Percentiles rank a stretch among this genome's conserved stretches.
phyloP scores from a whole-genome alignment of 2,797 vertebrate species.

The Chrysocyon brachyurus region DNA sequence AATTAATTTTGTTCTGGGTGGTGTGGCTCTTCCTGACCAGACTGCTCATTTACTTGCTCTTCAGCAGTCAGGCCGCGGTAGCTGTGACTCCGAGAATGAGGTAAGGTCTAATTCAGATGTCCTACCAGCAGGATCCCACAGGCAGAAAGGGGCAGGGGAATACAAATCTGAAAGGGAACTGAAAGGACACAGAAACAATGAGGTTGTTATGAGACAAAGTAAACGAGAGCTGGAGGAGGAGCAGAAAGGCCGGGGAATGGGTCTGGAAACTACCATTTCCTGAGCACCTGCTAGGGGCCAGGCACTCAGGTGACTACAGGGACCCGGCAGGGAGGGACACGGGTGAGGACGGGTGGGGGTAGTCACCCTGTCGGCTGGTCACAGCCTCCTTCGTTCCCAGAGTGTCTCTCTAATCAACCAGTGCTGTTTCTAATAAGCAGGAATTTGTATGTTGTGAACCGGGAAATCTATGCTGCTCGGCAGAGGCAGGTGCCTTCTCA shows the following conservation, averaged over 20 bases:
- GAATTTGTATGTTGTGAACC: background rate
- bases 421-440: background rate
- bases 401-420: background rate
- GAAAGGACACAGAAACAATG: constrained; percentile 69
- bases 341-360: background rate
- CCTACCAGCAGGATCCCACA: constrained; percentile 58
- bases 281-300: background rate
- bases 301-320: accelerated
- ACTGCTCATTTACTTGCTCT: constrained; percentile 73
- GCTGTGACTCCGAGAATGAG: constrained; percentile 77
- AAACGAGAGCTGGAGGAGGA: constrained; percentile 54
- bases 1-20: background rate
- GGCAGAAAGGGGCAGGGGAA: constrained; percentile 68
- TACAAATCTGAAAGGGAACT: constrained; percentile 73
- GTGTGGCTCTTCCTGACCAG: background rate
- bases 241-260: constrained; percentile 3
- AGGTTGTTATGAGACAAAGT: constrained; percentile 61
- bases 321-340: background rate
- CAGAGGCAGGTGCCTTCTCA: background rate
- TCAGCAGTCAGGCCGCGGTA: constrained; percentile 47
- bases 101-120: constrained; percentile 82
- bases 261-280: background rate
- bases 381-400: background rate
- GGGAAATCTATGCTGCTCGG: background rate
- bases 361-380: background rate